These are phyloP conservation scores for Pluvianellus socialis DNA, from an alignment of 2,113 vertebrate species.

Conservation along the genomic window DNA sequence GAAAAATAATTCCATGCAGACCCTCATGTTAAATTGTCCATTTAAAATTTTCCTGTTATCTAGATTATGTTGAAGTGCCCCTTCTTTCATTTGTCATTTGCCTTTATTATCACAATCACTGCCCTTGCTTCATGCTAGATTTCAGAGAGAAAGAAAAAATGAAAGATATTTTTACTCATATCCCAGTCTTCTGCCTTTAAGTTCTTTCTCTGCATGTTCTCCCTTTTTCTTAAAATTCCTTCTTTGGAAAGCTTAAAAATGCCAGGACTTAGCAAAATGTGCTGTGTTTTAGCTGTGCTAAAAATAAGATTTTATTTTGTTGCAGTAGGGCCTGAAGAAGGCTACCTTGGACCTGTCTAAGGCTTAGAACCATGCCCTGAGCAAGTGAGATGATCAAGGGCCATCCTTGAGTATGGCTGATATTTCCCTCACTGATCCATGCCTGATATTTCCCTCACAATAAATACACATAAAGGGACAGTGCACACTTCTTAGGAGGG, in stretches of 20 bases:
- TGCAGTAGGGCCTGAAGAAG: not conserved
- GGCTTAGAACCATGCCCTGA: not conserved
- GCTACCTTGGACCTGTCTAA: not conserved
- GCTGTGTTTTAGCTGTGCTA: not conserved
- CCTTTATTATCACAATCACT: conserved; percentile 22
- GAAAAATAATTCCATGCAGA: conserved; percentile 56
- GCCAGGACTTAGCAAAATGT: not conserved
- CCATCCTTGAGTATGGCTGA: too few relatives aligned
- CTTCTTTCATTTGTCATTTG: conserved; percentile 40
- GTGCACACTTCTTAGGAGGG: rapidly evolving
- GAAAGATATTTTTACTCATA: not conserved
- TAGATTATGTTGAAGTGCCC: conserved; percentile 28
- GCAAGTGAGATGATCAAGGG: not conserved
- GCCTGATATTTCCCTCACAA: not conserved
- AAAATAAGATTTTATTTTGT: not conserved
- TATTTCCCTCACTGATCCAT: too few relatives aligned
- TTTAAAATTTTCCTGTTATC: conserved; percentile 44
- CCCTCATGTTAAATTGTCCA: conserved; percentile 40
- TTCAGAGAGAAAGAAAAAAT: not conserved
- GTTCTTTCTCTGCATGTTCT: not conserved
- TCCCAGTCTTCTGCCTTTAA: not conserved
- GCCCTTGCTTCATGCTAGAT: not conserved
- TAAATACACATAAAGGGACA: not conserved
- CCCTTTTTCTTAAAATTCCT: not conserved
- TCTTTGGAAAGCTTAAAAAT: not conserved